phyloP scores from a whole-genome alignment of 2,113 vertebrate species.

The Anhinga rufa region DNA sequence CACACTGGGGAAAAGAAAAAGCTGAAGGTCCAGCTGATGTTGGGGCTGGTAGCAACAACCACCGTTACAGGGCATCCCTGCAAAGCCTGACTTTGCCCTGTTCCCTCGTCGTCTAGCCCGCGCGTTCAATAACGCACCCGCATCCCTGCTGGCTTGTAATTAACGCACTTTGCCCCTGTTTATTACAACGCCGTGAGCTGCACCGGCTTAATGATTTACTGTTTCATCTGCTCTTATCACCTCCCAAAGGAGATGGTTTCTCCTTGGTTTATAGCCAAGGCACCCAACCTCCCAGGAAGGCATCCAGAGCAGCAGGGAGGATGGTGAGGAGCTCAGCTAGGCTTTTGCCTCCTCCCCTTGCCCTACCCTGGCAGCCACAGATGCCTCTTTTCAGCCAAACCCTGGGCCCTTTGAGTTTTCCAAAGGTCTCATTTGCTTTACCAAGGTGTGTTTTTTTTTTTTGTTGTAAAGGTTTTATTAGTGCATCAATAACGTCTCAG shows the following conservation, averaged over 20 bases:
- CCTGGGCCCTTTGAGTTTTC: not conserved
- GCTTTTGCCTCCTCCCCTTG: not conserved
- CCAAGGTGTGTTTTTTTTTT: not conserved
- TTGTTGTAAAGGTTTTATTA: not conserved
- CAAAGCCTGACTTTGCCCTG: not conserved
- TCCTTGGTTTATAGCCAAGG: not conserved
- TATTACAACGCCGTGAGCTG: not conserved
- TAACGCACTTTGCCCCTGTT: not conserved
- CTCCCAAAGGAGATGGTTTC: not conserved
- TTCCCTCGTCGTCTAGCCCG: not conserved
- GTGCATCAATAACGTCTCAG: not conserved
- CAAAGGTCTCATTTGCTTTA: not conserved
- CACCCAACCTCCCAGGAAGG: not conserved
- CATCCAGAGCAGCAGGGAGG: not conserved
- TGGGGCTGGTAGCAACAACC: not conserved
- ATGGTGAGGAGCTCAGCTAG: not conserved
- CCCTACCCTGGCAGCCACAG: not conserved
- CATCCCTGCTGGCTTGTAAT: not conserved
- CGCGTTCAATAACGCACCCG: fast-evolving
- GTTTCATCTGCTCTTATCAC: not conserved
- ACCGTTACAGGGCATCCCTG: not conserved
- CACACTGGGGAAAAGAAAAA: not conserved
- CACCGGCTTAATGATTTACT: constrained; percentile 43
- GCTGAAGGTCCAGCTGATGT: not conserved
- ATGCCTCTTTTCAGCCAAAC: not conserved